Conservation (phyloP, 2,113 vertebrate species). For the Galbula dea region DNA sequence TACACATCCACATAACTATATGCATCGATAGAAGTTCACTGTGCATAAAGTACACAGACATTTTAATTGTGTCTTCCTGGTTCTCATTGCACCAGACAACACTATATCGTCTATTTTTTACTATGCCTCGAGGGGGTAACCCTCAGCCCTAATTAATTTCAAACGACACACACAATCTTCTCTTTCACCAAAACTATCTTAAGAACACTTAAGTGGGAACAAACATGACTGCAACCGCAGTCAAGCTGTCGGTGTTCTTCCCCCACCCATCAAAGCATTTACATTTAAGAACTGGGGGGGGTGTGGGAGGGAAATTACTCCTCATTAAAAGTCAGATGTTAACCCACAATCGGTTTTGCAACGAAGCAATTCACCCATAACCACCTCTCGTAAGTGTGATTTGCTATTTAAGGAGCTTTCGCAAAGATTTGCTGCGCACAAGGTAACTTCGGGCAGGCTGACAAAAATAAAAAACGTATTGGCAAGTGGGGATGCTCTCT, state of each 20-base stretch:
- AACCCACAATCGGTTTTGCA: background rate
- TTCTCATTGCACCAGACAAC: background rate
- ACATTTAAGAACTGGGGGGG: background rate
- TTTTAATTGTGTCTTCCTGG: background rate
- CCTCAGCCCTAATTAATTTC: background rate
- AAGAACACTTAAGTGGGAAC: background rate
- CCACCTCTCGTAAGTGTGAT: background rate
- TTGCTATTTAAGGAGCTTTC: background rate
- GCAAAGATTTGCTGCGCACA: background rate
- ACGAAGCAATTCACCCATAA: background rate
- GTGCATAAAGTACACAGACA: background rate
- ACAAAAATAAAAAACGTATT: background rate
- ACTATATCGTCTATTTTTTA: background rate
- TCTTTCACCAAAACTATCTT: background rate
- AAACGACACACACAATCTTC: background rate
- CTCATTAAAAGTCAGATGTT: background rate
- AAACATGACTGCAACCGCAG: background rate
- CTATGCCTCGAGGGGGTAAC: background rate
- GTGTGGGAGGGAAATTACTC: background rate
- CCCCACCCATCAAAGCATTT: background rate
- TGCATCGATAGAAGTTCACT: background rate
- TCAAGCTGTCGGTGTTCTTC: background rate
- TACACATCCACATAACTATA: background rate
- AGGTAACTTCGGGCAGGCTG: background rate
- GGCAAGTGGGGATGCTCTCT: background rate